Percentiles rank a stretch among this genome's conserved stretches.
Evolutionary conservation across 2,888 invertebrate genomes (phyloP).

Genomic region (Idaea aversata): DNA sequence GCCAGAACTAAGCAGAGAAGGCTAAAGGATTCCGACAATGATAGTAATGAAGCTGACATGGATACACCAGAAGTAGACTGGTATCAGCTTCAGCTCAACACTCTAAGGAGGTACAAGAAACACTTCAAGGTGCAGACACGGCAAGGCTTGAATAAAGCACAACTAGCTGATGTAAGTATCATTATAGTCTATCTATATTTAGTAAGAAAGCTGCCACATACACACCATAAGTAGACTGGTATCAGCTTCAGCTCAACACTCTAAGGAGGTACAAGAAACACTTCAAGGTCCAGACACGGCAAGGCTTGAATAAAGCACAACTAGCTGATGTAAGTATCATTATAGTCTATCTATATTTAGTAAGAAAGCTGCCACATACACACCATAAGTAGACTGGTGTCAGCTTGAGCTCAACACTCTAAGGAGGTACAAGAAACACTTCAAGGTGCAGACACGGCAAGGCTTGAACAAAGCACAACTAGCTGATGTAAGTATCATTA

Average conservation of each 20-base stretch:
- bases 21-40: slow-evolving; percentile 96
- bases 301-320: slow-evolving; percentile 96
- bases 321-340: slow-evolving; percentile 93
- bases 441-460: slow-evolving; percentile 93
- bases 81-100: slow-evolving; percentile 95
- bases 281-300: slow-evolving; percentile 94
- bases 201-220: slow-evolving; percentile 96
- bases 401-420: slow-evolving; percentile 97
- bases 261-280: slow-evolving; percentile 95
- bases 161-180: slow-evolving; percentile 93
- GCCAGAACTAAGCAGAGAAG: slow-evolving; percentile 93
- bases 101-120: slow-evolving; percentile 94
- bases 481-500: slow-evolving; percentile 90
- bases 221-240: slow-evolving; percentile 95
- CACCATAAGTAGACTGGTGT: slow-evolving; percentile 95
- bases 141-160: slow-evolving; percentile 96
- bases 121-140: slow-evolving; percentile 95
- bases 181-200: not conserved
- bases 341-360: not conserved
- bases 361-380: slow-evolving; percentile 64
- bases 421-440: slow-evolving; percentile 95
- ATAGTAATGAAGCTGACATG: slow-evolving; percentile 95
- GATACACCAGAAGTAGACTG: slow-evolving; percentile 96
- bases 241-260: slow-evolving; percentile 96
- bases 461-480: slow-evolving; percentile 97